Evolutionary conservation across 2,113 vertebrate genomes (phyloP).

Genomic region (Rynchops niger): DNA sequence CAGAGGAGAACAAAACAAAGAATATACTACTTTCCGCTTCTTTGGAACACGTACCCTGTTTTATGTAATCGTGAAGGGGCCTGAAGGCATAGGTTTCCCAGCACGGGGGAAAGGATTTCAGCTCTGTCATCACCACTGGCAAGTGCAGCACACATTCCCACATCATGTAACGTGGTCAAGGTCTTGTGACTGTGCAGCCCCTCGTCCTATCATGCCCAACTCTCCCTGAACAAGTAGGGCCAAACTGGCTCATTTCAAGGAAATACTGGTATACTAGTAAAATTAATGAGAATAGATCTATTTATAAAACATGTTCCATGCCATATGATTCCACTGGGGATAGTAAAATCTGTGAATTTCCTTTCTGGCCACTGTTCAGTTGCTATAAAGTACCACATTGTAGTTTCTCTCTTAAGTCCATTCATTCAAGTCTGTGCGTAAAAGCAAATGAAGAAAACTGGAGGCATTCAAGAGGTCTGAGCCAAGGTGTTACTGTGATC

Average conservation of each 20-base stretch:
- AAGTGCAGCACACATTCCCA: background rate
- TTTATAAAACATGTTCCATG: conserved; percentile 31
- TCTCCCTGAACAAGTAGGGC: background rate
- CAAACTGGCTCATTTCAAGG: background rate
- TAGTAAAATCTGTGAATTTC: conserved; percentile 7
- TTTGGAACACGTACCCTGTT: background rate
- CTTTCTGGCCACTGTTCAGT: background rate
- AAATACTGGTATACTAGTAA: background rate
- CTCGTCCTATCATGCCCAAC: accelerated
- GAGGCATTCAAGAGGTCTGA: background rate
- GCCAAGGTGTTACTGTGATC: background rate
- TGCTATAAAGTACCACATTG: background rate
- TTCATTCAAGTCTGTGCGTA: background rate
- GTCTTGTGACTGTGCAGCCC: background rate
- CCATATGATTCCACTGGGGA: background rate
- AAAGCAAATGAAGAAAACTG: background rate
- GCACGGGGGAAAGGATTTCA: background rate
- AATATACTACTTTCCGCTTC: background rate
- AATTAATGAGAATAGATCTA: conserved; percentile 3
- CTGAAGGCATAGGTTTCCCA: background rate
- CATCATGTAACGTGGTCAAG: background rate
- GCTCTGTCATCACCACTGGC: background rate
- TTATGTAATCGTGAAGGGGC: background rate
- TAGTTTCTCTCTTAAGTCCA: background rate
- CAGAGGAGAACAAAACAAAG: background rate